phyloP scores from a whole-genome alignment of 2,888 invertebrate genomes.

The Marasmarcha lunaedactyla region DNA sequence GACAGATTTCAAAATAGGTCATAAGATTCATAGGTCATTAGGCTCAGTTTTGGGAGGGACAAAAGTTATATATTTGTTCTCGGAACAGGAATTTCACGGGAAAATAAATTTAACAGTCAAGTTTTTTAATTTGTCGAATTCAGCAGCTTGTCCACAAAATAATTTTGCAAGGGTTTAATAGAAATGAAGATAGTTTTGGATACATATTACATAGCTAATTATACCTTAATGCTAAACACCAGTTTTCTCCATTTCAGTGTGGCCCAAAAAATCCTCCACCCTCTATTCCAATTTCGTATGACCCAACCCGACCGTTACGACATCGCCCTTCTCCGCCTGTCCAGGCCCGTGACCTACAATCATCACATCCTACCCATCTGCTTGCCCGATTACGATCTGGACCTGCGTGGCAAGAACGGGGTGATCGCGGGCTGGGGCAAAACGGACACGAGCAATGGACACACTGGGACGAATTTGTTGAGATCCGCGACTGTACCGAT shows the following conservation, averaged over 20 bases:
- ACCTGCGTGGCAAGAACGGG: slow-evolving; percentile 42
- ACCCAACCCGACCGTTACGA: slow-evolving; percentile 88
- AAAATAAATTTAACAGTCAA: too few species aligned
- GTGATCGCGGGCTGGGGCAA: slow-evolving; percentile 89
- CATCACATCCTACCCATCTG: slow-evolving; percentile 84
- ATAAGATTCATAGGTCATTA: too few species aligned
- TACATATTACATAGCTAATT: too few species aligned
- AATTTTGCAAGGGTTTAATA: too few species aligned
- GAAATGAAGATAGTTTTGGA: too few species aligned
- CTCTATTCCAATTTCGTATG: slow-evolving; percentile 82
- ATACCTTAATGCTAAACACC: too few species aligned
- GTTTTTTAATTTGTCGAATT: too few species aligned
- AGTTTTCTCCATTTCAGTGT: slow-evolving; percentile 54
- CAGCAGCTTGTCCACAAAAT: too few species aligned
- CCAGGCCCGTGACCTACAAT: slow-evolving; percentile 73
- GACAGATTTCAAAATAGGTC: too few species aligned
- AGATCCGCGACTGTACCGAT: slow-evolving; percentile 87
- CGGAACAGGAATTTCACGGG: too few species aligned
- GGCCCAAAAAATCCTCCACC: slow-evolving; percentile 81
- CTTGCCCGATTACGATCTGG: slow-evolving; percentile 69
- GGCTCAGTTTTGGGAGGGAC: too few species aligned
- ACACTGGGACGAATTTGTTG: slow-evolving; percentile 84
- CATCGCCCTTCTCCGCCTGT: slow-evolving; percentile 79
- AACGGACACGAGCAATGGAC: slow-evolving; percentile 77
- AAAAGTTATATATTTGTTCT: too few species aligned